Evolutionary conservation across 2,888 invertebrate species (phyloP).

Genomic region (Chalcosyrphus nemorum): DNA sequence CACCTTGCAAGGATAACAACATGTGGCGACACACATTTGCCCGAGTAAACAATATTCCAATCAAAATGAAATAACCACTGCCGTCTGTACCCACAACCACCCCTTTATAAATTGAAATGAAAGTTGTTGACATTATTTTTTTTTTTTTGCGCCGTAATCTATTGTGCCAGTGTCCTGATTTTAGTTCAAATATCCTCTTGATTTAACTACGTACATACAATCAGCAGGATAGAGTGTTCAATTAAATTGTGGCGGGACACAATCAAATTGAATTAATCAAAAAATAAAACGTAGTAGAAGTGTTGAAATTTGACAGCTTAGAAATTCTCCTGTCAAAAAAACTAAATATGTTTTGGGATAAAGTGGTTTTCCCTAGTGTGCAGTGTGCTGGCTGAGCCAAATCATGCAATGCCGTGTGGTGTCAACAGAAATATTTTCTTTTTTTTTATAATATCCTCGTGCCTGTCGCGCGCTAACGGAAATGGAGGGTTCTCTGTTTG

Average conservation of each 20-base stretch:
- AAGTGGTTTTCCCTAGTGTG: slow-evolving; percentile 12
- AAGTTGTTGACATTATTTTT: slow-evolving; percentile 62
- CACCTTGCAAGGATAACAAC: slow-evolving; percentile 51
- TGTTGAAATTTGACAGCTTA: slow-evolving; percentile 4
- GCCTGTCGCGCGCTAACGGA: slow-evolving; percentile 54
- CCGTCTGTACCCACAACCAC: not conserved
- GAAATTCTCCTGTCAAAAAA: slow-evolving; percentile 37
- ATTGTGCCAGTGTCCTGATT: slow-evolving; percentile 60
- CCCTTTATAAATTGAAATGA: slow-evolving; percentile 54
- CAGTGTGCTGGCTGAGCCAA: not conserved
- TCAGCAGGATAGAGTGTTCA: slow-evolving; percentile 38
- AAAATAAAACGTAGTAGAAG: slow-evolving; percentile 38
- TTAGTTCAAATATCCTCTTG: slow-evolving; percentile 48
- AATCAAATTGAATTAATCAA: slow-evolving; percentile 38
- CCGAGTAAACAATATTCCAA: slow-evolving; percentile 58
- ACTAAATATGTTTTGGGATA: slow-evolving; percentile 30
- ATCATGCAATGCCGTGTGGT: slow-evolving; percentile 36
- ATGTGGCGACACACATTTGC: slow-evolving; percentile 50
- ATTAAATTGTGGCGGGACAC: slow-evolving; percentile 51
- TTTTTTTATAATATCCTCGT: slow-evolving; percentile 26
- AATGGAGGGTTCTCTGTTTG: slow-evolving; percentile 6
- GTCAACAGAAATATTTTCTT: too few species aligned
- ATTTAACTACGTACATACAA: slow-evolving; percentile 15
- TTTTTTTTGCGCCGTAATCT: slow-evolving; percentile 3
- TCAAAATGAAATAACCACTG: slow-evolving; percentile 39